Base-by-base conservation (phyloP, 2,797 vertebrate genomes). In the Tinamus major region DNA sequence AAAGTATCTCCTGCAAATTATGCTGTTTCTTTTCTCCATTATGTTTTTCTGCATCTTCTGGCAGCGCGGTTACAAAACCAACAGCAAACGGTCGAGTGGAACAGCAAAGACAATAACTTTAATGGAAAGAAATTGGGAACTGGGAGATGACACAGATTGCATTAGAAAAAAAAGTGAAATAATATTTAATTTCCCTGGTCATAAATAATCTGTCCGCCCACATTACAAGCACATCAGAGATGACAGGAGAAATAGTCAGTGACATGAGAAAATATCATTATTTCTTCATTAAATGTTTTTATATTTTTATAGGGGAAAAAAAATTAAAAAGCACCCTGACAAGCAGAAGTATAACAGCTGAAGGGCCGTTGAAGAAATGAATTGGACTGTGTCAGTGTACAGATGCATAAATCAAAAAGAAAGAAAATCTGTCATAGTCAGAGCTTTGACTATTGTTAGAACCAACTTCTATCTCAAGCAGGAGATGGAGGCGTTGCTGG, bases 151-250 rank as follows among this genome's bases (percentile, higher is more conserved):
- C 96, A 95, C 92, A 97, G 94, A 97, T 96, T 97, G 95, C 96
- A 97, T 97, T 97, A 97, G 87, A 21, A 63, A 19, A 53, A 94
- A 80, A 94, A 83, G 95, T 96, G 96, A 98, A 98, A 98, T 97
- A 97, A 97, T 97, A 96, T 97, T 98, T 97, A 97, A 98, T 98
- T 98, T 98, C 95, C 93, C 94, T 77, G 86, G 96, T 97, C 97
- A 97, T 97, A 97, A 98, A 98, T 97, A 97, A 97, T 97, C 96
- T 97, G 96, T 97, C 97, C 93, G 26, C 96, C 97, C 87, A 96
- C 97, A 96, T 97, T 97, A 97, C 85, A 84, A 97, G 90, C 81
- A 89, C 95, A 97, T 98, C 96, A 96, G 93, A 96, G 78, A 96
- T 97, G 97, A 97, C 97, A 97, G 94, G 91, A 86, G 94, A 97